Evolutionary conservation across 1,140 invertebrate genomes (phyloP).

Genomic region (Antheraea mylitta): DNA sequence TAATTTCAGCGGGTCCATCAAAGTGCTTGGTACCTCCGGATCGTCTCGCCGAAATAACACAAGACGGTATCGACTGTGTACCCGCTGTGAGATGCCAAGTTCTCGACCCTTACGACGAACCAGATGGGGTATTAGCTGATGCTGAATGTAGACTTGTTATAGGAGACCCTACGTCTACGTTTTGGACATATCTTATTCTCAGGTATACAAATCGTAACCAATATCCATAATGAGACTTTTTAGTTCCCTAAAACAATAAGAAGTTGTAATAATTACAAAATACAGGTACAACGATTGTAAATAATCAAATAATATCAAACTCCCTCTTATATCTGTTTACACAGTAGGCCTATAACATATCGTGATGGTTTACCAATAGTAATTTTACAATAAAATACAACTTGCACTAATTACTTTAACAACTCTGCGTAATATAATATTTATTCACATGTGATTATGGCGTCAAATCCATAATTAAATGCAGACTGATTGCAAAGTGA

Average conservation of each 20-base stretch:
- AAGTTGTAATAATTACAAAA: neutral
- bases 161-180: conserved; percentile 82
- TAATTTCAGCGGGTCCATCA: conserved; percentile 43
- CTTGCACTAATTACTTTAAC: too few species aligned
- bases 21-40: conserved; percentile 51
- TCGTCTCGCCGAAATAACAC: conserved; percentile 34
- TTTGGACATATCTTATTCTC: conserved; percentile 85
- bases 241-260: too few species aligned
- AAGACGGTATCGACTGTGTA: conserved; percentile 50
- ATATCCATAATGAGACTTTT: too few species aligned
- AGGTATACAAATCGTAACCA: conserved; percentile 39
- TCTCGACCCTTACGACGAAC: conserved; percentile 82
- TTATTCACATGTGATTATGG: too few species aligned
- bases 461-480: neutral
- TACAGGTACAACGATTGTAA: neutral
- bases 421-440: too few species aligned
- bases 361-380: too few species aligned
- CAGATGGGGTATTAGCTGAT: conserved; percentile 81
- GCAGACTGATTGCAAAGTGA: neutral
- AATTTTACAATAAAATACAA: too few species aligned
- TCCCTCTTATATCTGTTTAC: too few species aligned
- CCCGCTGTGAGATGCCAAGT: conserved; percentile 84
- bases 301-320: neutral
- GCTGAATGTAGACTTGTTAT: conserved; percentile 81
- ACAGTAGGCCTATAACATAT: too few species aligned